Percentiles rank a stretch among this genome's conserved stretches.
These are phyloP conservation scores for Nymphalis urticae DNA, from an alignment of 2,888 invertebrate genomes.

Conservation along the genomic window DNA sequence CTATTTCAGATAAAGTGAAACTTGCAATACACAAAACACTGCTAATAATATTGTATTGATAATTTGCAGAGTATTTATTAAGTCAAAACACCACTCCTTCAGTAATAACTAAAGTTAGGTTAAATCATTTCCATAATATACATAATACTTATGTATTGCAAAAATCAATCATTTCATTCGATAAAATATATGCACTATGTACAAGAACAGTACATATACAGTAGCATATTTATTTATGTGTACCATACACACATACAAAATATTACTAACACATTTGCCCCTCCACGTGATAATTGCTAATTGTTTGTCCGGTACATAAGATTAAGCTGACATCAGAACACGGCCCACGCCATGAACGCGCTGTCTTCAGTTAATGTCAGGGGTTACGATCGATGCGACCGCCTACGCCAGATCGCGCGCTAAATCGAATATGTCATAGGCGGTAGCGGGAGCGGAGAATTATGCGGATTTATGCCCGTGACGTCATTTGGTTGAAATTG, in stretches of 20 bases:
- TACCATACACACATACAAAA: neutral
- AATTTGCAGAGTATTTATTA: too few relatives aligned
- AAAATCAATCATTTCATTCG: too few relatives aligned
- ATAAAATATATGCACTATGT: too few relatives aligned
- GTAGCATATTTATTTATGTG: neutral
- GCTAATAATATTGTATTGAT: too few relatives aligned
- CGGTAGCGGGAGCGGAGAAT: constrained; percentile 2
- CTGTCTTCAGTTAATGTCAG: constrained; percentile 72
- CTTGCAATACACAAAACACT: too few relatives aligned
- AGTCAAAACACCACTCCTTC: too few relatives aligned
- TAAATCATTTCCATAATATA: too few relatives aligned
- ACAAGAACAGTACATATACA: too few relatives aligned
- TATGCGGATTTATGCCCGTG: neutral
- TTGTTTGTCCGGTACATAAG: constrained; percentile 27
- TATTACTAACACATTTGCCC: neutral
- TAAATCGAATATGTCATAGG: neutral
- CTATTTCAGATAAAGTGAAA: too few relatives aligned
- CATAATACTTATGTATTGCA: too few relatives aligned
- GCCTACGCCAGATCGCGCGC: constrained; percentile 35
- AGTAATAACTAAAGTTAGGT: too few relatives aligned
- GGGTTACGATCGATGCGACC: constrained; percentile 73
- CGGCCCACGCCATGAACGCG: constrained; percentile 58
- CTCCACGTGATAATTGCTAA: neutral
- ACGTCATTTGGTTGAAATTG: neutral
- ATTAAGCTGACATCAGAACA: constrained; percentile 36